A percentile compares a stretch with the other conserved stretches of the same genome.
Evolutionary conservation across 1,140 invertebrate species (phyloP).

Genomic region (Drosophila sulfurigaster): DNA sequence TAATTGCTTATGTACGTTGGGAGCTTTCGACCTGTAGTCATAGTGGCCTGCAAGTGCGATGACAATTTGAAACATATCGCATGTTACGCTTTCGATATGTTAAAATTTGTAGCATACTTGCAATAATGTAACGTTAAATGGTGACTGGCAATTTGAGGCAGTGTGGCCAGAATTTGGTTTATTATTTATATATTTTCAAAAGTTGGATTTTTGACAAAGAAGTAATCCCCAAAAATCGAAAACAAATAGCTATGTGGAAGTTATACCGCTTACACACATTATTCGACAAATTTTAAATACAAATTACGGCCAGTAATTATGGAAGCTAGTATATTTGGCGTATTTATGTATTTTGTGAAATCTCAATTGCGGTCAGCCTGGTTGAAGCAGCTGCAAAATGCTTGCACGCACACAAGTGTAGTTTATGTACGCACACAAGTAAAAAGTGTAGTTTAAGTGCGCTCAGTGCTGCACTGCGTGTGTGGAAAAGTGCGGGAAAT

Average conservation of each 20-base stretch:
- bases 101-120: neutral
- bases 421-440: slow-evolving; percentile 43
- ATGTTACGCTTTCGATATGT: neutral
- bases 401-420: slow-evolving; percentile 46
- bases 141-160: slow-evolving; percentile 35
- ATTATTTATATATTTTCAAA: neutral
- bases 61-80: slow-evolving; percentile 13
- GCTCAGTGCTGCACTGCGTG: slow-evolving; percentile 51
- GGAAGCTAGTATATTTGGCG: neutral
- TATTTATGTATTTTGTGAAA: neutral
- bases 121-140: slow-evolving; percentile 15
- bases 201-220: too few species aligned
- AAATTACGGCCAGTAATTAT: too few species aligned
- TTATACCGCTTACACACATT: too few species aligned
- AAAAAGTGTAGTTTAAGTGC: slow-evolving; percentile 46
- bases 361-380: neutral
- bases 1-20: neutral
- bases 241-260: too few species aligned
- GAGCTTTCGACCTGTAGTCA: neutral
- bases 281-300: too few species aligned
- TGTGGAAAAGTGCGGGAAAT: slow-evolving; percentile 56
- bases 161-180: neutral
- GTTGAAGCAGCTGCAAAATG: slow-evolving; percentile 52
- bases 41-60: neutral
- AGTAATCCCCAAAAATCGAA: too few species aligned